These are phyloP conservation scores for Grantiella picta DNA, from an alignment of 2,113 vertebrate genomes.

Conservation along the genomic window DNA sequence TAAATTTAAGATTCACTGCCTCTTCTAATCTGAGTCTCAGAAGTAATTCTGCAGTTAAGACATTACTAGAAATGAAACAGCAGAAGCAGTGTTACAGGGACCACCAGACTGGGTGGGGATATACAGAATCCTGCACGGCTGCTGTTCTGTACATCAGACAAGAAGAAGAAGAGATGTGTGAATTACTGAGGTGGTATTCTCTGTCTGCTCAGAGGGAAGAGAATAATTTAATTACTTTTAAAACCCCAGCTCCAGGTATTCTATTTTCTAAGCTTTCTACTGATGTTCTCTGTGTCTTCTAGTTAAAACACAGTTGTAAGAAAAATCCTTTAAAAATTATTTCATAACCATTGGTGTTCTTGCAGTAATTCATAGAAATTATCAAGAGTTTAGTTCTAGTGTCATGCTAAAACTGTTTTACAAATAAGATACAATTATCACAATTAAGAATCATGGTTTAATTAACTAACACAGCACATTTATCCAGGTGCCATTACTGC, in stretches of 20 bases:
- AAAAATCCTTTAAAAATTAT: not conserved
- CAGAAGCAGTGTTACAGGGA: not conserved
- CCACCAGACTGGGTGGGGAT: not conserved
- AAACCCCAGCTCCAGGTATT: not conserved
- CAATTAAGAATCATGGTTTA: not conserved
- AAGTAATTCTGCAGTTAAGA: not conserved
- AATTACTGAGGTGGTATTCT: not conserved
- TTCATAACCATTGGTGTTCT: not conserved
- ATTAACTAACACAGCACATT: not conserved
- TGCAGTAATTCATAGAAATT: not conserved
- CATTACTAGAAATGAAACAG: not conserved
- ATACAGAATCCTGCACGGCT: not conserved
- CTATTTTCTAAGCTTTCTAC: not conserved
- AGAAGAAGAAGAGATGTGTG: not conserved
- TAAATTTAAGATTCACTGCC: not conserved
- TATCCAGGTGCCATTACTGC: not conserved
- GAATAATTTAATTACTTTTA: not conserved
- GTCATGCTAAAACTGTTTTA: not conserved
- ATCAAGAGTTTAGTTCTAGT: not conserved
- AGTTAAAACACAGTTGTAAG: not conserved
- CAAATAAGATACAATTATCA: not conserved
- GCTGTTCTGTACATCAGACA: not conserved
- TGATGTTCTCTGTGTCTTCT: not conserved
- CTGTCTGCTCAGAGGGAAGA: not conserved
- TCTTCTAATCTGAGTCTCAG: not conserved